Evolutionary conservation across 92 coral and sea anemone species (phyloP).

Genomic region (Zoanthus sociatus): DNA sequence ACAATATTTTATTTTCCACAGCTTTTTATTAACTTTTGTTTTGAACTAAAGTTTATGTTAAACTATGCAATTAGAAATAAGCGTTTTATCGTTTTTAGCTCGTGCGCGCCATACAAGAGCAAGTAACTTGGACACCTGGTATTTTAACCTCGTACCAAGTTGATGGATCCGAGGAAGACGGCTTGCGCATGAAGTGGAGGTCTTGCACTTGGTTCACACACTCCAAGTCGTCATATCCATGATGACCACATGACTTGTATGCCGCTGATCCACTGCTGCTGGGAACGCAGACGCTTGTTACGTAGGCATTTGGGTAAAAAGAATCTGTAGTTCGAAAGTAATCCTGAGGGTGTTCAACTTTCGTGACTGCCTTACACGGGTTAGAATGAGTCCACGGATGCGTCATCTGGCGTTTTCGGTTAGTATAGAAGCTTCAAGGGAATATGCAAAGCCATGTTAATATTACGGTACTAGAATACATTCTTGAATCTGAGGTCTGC

Average conservation of each 20-base stretch:
- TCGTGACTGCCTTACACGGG: conserved; percentile 15
- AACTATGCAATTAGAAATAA: too few species aligned
- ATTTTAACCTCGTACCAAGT: conserved; percentile 66
- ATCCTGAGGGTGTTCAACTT: conserved; percentile 36
- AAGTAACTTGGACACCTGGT: conserved; percentile 66
- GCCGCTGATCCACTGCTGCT: conserved; percentile 32
- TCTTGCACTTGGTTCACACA: conserved; percentile 56
- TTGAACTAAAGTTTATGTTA: too few species aligned
- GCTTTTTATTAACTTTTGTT: too few species aligned
- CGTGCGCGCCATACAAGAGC: conserved; percentile 67
- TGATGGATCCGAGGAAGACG: conserved; percentile 51
- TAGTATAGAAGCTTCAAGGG: not conserved
- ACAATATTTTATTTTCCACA: too few species aligned
- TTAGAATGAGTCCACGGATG: conserved; percentile 21
- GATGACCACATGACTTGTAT: conserved; percentile 29
- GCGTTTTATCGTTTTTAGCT: not conserved
- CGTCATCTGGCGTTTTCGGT: conserved; percentile 14
- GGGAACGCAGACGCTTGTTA: conserved; percentile 36
- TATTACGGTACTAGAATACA: too few species aligned
- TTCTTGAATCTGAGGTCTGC: too few species aligned
- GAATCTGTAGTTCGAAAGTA: conserved; percentile 64
- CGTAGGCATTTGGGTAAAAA: conserved; percentile 57
- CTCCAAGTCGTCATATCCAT: conserved; percentile 41
- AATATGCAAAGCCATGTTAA: too few species aligned
- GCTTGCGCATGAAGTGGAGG: conserved; percentile 61